phyloP scores from a whole-genome alignment of 2,888 invertebrate genomes.

The Calliopum simillimum region DNA sequence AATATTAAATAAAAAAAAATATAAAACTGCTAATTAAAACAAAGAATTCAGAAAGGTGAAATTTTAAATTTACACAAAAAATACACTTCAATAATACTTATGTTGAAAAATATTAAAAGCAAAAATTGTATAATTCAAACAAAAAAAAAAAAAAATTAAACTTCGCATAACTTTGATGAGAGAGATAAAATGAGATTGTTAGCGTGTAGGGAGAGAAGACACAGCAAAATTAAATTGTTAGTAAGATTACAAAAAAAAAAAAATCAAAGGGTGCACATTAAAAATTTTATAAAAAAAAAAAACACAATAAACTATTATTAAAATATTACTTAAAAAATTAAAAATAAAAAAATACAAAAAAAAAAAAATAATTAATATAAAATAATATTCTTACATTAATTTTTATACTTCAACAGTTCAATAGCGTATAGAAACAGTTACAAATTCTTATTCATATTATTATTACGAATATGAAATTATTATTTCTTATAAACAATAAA shows the following conservation, averaged over 20 bases:
- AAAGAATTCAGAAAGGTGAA: not conserved
- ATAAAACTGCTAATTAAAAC: not conserved
- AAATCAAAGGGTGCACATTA: constrained; percentile 34
- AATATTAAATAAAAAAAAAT: not conserved
- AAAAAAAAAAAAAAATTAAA: not conserved
- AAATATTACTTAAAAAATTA: not conserved
- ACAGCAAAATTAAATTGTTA: constrained; percentile 13
- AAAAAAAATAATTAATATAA: constrained; percentile 3
- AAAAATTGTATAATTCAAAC: not conserved
- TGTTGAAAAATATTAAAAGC: not conserved
- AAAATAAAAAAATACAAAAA: no score
- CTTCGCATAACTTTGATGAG: constrained; percentile 28
- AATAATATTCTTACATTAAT: constrained; percentile 15
- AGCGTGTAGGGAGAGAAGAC: constrained; percentile 24
- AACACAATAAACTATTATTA: not conserved
- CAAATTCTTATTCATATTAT: constrained; percentile 14
- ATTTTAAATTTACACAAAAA: no score
- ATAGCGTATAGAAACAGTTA: constrained; percentile 11
- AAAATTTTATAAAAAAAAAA: constrained; percentile 1
- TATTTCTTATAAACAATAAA: no score
- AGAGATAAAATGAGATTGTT: constrained; percentile 39
- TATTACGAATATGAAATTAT: no score
- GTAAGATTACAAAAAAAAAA: not conserved
- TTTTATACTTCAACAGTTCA: constrained; percentile 29
- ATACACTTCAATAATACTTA: not conserved